Base-by-base conservation (phyloP, 92 coral and sea anemone genomes). In the Heliopora coerulea region DNA sequence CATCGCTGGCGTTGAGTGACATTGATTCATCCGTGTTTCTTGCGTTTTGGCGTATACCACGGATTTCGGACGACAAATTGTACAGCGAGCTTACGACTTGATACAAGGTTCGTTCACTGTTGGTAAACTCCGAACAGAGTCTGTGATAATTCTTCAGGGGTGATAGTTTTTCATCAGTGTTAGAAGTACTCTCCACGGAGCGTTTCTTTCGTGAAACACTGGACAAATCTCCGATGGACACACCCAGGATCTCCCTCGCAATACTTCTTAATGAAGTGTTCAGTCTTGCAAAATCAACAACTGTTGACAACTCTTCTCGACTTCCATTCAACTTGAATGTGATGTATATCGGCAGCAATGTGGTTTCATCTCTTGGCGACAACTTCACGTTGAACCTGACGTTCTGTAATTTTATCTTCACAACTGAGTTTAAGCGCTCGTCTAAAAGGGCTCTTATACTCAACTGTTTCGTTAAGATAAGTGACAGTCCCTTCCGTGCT, bases 121-220 rank as follows among this genome's bases (percentile, higher is more conserved):
- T 89, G 3, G 79, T 84, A 12, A 74, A 82, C 61, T 79, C 54
- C 14, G 91, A 75, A 44, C 96, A 89, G 28, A 80, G 79, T 35
- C 67, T 77, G 24, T 84, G 81, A 42, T 79, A 86, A 37, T 81
- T 78, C 8, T 79, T 35, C 59, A 83, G 58, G 31, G 56, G 25
- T 18, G 72, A 27, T 17, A 52, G 17, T 12, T 72, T 35, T 21
- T 24, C 62, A 35, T 75, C 84, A 20, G 60, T 25, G 42, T 4
- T 26, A 10, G 59, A 56, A 33, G 28, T 49, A 28, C 20, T 2
- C 54, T 78, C 85, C 26, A 78, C 41, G 44, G 80, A 76, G 10
- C 90, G 80, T 54, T 67, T 89, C 26, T 27, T 29, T 73, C 90
- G 73, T 8, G 62, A 29, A 15, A 27, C 2, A 20, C 62, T 76